Conservation (phyloP, 64 coral and sea anemone species). For the Anthopleura sola region DNA sequence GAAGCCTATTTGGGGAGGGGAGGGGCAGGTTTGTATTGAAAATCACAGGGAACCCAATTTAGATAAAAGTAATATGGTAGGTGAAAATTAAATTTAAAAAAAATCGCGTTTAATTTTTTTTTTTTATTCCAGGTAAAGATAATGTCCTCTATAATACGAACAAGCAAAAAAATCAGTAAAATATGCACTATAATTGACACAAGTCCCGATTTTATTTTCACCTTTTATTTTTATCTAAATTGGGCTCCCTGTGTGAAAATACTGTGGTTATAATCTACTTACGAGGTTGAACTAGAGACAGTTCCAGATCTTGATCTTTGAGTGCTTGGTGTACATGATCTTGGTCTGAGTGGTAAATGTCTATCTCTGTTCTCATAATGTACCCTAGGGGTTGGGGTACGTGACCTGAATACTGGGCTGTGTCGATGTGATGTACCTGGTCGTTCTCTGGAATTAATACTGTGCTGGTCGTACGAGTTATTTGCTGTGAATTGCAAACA, state of each 20-base stretch:
- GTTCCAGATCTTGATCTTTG: constrained; percentile 55
- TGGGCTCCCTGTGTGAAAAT: too few species aligned
- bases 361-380: constrained; percentile 4
- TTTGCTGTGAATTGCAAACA: not conserved
- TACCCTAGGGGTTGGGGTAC: not conserved
- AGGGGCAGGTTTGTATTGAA: too few species aligned
- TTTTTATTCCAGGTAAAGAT: too few species aligned
- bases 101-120: too few species aligned
- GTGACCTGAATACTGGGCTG: not conserved
- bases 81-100: not conserved
- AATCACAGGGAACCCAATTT: too few species aligned
- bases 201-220: too few species aligned
- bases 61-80: too few species aligned
- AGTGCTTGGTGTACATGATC: constrained; percentile 18
- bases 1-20: too few species aligned
- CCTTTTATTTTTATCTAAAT: too few species aligned
- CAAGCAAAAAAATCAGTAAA: too few species aligned
- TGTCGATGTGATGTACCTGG: not conserved
- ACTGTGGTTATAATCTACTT: constrained; percentile 19
- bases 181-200: too few species aligned
- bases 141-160: too few species aligned
- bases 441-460: not conserved
- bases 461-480: not conserved
- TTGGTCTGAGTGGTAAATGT: constrained; percentile 34
- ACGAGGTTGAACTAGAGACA: constrained; percentile 69